Evolutionary conservation across 2,888 invertebrate species (phyloP), one percentile per base, ranked within the genome.

Genomic region (Ophion costatus): DNA sequence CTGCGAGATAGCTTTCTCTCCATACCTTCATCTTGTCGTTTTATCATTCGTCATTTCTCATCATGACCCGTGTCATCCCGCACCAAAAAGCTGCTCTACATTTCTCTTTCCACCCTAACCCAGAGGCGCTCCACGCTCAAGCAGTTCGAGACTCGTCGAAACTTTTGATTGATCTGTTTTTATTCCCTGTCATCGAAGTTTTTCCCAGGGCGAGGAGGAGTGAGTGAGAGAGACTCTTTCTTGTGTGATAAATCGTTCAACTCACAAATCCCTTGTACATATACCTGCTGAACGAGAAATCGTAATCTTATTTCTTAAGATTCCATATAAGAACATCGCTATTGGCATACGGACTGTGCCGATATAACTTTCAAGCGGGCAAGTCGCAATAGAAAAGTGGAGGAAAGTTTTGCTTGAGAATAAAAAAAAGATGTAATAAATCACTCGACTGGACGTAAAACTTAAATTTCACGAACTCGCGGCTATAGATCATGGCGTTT

Each of bases 131-230:
- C 85, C 82, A 61, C 78, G 75, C 82, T 77, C 74, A 63, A 82
- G 57, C 70, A 64, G 86, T 82, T 84, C 87, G 76, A 83, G 87
- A 87, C 88, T 91, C 90, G 89, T 90, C 89, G 89, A 90, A 91
- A 91, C 90, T 92, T 92, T 91, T 91, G 90, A 92, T 89, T 88
- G 89, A 91, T 89, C 88, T 87, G 87, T 92, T 91, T 91, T 91
- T 90, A 89, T 90, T 83, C 88, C 77, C 80, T 75, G 61, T 79
- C 75, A 76, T 77, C 76, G 87, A 88, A 29, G 61, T 67, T 74
- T 80, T 89, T 90, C 89, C 89, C 89, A 33, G 14, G 56, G 56
- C 69, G 79, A 57, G 22, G 56, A 59, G 38, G 57, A 56, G 73
- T 42, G 38, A 64, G 71, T 11, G 45, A 42, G 38, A 33, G 70